Percentiles rank a stretch among this genome's conserved stretches.
Evolutionary conservation across 2,113 vertebrate species (phyloP).

Genomic region (Genyomyrus donnyi): DNA sequence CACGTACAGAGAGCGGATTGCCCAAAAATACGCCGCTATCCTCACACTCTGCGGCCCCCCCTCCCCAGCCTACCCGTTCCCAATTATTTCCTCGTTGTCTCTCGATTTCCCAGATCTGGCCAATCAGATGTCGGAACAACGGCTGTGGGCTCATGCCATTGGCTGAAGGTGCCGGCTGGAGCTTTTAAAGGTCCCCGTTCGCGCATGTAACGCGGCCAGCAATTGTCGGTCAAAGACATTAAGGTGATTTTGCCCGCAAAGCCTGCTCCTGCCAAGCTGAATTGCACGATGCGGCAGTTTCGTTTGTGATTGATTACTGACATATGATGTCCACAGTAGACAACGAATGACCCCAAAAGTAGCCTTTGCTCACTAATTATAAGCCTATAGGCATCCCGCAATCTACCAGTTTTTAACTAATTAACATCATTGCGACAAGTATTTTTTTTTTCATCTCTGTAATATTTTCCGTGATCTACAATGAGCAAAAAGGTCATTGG

Average conservation of each 20-base stretch:
- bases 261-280: neutral
- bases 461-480: neutral
- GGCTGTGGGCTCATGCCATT: neutral
- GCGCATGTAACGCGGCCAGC: neutral
- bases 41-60: neutral
- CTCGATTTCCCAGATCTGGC: neutral
- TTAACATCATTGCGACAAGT: neutral
- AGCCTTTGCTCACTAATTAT: neutral
- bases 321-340: neutral
- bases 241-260: neutral
- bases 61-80: neutral
- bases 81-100: neutral
- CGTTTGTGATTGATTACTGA: neutral
- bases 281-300: neutral
- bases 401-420: neutral
- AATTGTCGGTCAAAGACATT: neutral
- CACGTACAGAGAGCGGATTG: neutral
- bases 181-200: slow-evolving; percentile 8
- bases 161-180: neutral
- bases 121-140: neutral
- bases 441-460: neutral
- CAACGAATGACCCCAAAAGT: neutral
- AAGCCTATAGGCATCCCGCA: neutral
- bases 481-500: neutral
- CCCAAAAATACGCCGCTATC: slow-evolving; percentile 6